A percentile compares a stretch with the other conserved stretches of the same genome.
Evolutionary conservation across 2,888 invertebrate genomes (phyloP).

Genomic region (Thymelicus sylvestris): DNA sequence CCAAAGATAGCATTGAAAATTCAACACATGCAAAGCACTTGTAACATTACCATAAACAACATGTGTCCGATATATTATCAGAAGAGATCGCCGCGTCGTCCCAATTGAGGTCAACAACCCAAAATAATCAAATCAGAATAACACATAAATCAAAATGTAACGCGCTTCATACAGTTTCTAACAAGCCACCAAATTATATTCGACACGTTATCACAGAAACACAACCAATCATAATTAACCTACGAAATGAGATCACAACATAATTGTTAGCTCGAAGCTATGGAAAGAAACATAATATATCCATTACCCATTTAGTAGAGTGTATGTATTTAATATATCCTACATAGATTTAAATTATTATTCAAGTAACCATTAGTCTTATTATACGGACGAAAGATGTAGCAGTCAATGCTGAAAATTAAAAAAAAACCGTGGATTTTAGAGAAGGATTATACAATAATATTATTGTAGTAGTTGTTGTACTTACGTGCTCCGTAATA

Average conservation of each 20-base stretch:
- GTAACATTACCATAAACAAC: neutral
- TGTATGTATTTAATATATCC: constrained; percentile 9
- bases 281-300: constrained; percentile 10
- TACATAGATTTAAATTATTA: neutral
- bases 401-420: too few relatives aligned
- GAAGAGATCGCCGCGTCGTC: neutral
- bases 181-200: constrained; percentile 37
- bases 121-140: constrained; percentile 1
- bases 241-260: constrained; percentile 27
- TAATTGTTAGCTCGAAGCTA: constrained; percentile 30
- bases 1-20: too few relatives aligned
- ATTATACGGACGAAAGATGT: too few relatives aligned
- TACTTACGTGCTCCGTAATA: too few relatives aligned
- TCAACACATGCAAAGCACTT: neutral
- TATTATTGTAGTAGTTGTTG: too few relatives aligned
- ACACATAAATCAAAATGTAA: constrained; percentile 32
- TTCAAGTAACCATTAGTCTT: neutral
- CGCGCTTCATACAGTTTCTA: constrained; percentile 24
- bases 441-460: too few relatives aligned
- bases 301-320: constrained; percentile 18
- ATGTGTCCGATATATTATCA: neutral
- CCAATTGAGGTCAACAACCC: neutral
- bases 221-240: constrained; percentile 34
- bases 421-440: too few relatives aligned
- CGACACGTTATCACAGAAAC: constrained; percentile 40